Base-by-base conservation (phyloP, 2,888 invertebrate genomes). In the Bibio marci region DNA sequence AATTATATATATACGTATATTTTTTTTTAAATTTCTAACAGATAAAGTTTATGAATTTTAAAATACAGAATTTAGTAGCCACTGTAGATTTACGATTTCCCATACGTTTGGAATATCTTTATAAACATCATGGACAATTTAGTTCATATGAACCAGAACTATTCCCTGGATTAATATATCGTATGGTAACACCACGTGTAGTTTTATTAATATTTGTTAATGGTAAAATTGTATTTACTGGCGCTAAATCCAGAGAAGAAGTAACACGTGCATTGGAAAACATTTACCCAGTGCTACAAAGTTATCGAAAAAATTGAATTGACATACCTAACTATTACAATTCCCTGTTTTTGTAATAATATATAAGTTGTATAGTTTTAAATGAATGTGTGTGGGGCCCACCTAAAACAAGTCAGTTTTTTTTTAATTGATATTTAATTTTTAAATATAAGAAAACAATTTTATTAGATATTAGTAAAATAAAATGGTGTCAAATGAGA, bases 151-250 rank as follows among this genome's bases (percentile, higher is more conserved):
- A 98, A 63, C 98, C 98, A 1, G 98, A 98, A 62, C 67, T 99
- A 34, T 98, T 98, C 60, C 97, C 98, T 33, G 98, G 97, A 47
- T 73, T 98, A 32, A 94, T 98, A 50, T 98, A 99, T 61, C 73
- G 97, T 55, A 91, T 98, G 91, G 88, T 98, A 40, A 86, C 90
- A 61, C 98, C 98, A 7, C 78, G 92, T 53, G 85, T 98, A 54
- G 97, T 98, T 4, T 68, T 98, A 46, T 70, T 99, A 37, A 95
- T 98, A 52, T 99, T 99, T 65, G 98, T 98, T 4, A 95, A 95
- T 46, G 98, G 98, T 36, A 99, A 99, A 72, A 82, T 98, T 44
- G 97, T 99, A 13, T 71, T 98, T 46, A 98, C 98, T 47, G 94
- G 95, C 47, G 95, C 92, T 43, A 97, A 97, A 70, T 82, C 85